These are phyloP conservation scores for Heliocidaris erythrogramma DNA, from an alignment of 35 echinoderm and acorn worm species.

Conservation along the genomic window DNA sequence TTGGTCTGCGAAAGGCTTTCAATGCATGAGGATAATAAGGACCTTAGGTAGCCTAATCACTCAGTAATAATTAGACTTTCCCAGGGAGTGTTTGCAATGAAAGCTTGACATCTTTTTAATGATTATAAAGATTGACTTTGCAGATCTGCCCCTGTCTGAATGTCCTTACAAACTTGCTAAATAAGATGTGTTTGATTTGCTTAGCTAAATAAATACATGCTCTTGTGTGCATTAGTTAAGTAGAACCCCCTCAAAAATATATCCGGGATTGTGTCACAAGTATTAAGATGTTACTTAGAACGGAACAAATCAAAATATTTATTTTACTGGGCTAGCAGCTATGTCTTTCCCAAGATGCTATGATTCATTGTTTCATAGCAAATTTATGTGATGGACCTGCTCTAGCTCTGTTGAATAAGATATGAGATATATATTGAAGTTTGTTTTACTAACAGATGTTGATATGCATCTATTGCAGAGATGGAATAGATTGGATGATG, in stretches of 20 bases:
- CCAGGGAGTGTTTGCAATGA: not conserved
- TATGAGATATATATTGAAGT: not conserved
- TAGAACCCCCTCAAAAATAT: too few species aligned
- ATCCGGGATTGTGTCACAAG: too few species aligned
- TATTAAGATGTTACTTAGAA: too few species aligned
- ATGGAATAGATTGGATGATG: not conserved
- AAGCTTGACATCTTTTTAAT: not conserved
- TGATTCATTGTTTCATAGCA: not conserved
- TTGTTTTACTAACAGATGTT: not conserved
- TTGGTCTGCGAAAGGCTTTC: not conserved
- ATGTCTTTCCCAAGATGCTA: not conserved
- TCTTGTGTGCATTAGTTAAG: too few species aligned
- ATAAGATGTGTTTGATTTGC: not conserved
- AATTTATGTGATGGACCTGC: not conserved
- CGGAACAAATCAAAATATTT: too few species aligned
- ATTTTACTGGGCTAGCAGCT: not conserved
- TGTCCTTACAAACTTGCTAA: not conserved
- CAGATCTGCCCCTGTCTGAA: not conserved
- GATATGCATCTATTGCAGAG: conserved; percentile 11
- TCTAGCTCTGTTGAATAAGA: not conserved
- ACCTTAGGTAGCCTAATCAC: not conserved
- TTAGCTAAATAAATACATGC: not conserved
- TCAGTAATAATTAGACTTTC: not conserved
- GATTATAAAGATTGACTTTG: not conserved
- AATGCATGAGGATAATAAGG: not conserved